Evolutionary conservation across 2,113 vertebrate species (phyloP).

Genomic region (Apodemus speciosus): DNA sequence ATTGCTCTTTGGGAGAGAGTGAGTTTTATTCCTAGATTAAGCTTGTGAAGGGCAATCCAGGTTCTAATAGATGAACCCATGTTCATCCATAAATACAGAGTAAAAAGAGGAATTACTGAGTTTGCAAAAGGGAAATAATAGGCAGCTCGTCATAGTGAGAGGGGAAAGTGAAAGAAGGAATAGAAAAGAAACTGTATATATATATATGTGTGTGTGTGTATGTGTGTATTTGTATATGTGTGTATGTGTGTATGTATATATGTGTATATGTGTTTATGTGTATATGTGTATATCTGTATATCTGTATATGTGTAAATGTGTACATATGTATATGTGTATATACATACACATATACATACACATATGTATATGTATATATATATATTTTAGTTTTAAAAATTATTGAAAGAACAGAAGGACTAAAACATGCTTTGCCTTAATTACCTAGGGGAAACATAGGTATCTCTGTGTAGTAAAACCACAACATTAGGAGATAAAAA

Average conservation of each 20-base stretch:
- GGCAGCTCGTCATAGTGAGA: not conserved
- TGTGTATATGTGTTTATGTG: too few relatives aligned
- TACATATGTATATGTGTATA: too few relatives aligned
- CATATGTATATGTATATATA: too few relatives aligned
- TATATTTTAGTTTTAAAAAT: not conserved
- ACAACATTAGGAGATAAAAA: accelerated
- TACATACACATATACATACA: too few relatives aligned
- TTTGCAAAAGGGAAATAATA: not conserved
- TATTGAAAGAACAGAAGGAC: not conserved
- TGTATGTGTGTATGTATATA: too few relatives aligned
- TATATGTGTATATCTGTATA: too few relatives aligned
- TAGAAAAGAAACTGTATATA: too few relatives aligned
- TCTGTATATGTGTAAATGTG: too few relatives aligned
- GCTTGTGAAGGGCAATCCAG: not conserved
- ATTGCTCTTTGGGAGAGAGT: not conserved
- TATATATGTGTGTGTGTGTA: too few relatives aligned
- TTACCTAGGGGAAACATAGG: not conserved
- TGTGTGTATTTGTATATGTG: too few relatives aligned
- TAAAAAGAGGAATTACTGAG: not conserved
- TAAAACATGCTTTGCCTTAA: not conserved
- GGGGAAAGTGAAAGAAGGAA: not conserved
- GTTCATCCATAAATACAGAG: not conserved
- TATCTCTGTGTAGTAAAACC: too few relatives aligned
- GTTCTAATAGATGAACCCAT: not conserved
- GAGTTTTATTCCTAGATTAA: not conserved